Base-by-base conservation (phyloP, 2,113 vertebrate species). In the Anseranas semipalmata region DNA sequence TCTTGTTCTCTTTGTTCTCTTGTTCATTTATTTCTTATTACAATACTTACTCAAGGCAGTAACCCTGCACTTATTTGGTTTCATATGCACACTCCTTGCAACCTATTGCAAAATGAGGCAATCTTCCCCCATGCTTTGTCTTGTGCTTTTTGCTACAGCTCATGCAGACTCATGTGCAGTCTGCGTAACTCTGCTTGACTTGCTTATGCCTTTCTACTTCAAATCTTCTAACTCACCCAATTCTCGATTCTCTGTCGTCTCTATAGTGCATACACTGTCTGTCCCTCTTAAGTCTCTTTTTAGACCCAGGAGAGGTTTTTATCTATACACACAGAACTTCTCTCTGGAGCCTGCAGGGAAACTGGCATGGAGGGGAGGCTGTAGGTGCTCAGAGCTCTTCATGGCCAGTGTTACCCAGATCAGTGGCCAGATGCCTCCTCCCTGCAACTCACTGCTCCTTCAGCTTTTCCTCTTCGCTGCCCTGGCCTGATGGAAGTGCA, bases 151-250 rank as follows among this genome's bases (percentile, higher is more conserved):
- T 66, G 50, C 13, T 43, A 21, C 21, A 55, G n/a, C 27, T 79
- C 6, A 15, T 10, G 37, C 20, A 32, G 75, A 50, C 17, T 66
- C 35, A 21, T 1, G 2, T 2, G 4, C 5, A 13, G 5, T 48
- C 28, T 15, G 5, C 25, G 4, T 50, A 62, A 58, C 28, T 63
- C 60, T 65, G 14, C 30, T n/a, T 75, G 32, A 56, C 33, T 82
- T 82, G 43, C 9, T 78, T 14, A 8, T 1, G 4, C 11, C n/a
- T 72, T 68, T 35, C 30, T 35, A 4, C 30, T 37, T 90, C 52
- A 81, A 59, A 67, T 35, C 21, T 68, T 56, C 9, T 14, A 0
- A 58, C 60, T 87, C 37, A 75, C 16, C 4, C n/a, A 84, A 1
- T 37, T 67, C 46, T 72, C 0, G 0, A 16, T 25, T 66, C 27